These are phyloP conservation scores for Entomyzon cyanotis DNA, from an alignment of 2,113 vertebrate species.

Conservation along the genomic window DNA sequence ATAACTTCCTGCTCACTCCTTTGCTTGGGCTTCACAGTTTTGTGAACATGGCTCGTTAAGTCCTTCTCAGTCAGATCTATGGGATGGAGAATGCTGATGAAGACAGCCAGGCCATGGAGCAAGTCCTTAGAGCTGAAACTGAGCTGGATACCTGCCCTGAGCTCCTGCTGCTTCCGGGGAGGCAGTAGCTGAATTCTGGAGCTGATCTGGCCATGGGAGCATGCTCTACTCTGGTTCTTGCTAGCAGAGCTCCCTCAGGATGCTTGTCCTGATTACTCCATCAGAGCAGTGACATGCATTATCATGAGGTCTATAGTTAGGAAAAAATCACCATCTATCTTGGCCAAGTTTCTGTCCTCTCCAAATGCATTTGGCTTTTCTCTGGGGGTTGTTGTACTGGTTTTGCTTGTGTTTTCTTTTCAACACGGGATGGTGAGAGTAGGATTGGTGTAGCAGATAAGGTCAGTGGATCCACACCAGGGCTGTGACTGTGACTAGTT, in stretches of 20 bases:
- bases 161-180: not conserved
- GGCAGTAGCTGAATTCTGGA: not conserved
- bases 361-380: not conserved
- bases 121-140: not conserved
- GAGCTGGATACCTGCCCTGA: not conserved
- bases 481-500: not conserved
- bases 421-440: not conserved
- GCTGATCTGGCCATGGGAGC: not conserved
- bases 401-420: not conserved
- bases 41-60: not conserved
- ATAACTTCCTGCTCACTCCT: not conserved
- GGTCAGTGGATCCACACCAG: not conserved
- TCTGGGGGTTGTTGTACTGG: not conserved
- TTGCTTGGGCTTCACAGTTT: not conserved
- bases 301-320: not conserved
- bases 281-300: not conserved
- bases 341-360: not conserved
- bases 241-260: not conserved
- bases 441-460: not conserved
- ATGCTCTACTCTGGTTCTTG: not conserved
- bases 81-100: not conserved
- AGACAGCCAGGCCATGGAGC: fast-evolving
- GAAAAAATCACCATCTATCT: not conserved
- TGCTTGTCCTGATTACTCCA: not conserved
- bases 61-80: not conserved